Evolutionary conservation across 1,140 invertebrate species (phyloP), one percentile per base, ranked within the genome.

Genomic region (Caenorhabditis remanei): DNA sequence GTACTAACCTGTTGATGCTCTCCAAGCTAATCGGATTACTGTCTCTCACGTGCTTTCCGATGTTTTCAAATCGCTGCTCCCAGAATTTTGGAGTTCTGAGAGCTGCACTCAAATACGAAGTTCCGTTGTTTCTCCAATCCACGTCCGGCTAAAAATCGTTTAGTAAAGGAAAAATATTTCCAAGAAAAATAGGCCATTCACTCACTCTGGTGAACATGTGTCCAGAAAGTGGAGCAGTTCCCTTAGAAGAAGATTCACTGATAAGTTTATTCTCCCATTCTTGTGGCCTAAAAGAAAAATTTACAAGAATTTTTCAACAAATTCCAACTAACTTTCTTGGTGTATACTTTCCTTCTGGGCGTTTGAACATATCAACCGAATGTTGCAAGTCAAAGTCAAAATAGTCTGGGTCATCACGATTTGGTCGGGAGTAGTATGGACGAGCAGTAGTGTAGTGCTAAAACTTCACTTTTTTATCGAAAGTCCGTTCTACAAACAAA

Each of bases 301-400:
- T 32, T 4, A 32, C 9, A 4, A 19, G 7, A 58, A n/a, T 58
- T 24, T 87, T 82, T 19, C 61, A 43, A 53, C 8, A 63, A 56
- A 61, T 56, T 58, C 89, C 21, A 46, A 91, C 90, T n/a, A n/a
- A n/a, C n/a, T 88, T 91, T 85, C 86, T 85, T 55, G 91, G 91
- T 56, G 87, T 87, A 61, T 91, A 91, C 65, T 71, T 83, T 48
- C 91, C 91, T 79, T 92, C 88, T 13, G 91, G 91, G 48, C 86
- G 85, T 83, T 85, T 88, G 83, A 87, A 92, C 89, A 92, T 87
- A 75, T 91, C 86, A 16, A 92, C 92, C 11, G 91, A 92, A 83
- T 92, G 91, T 55, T 91, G 87, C 13, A 92, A 84, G 79, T 92
- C 91, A 88, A 91, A 92, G 46, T 92, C 91, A 88, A 92, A 92